These are phyloP conservation scores for Lamproptera curius DNA, from an alignment of 2,888 invertebrate genomes.

Conservation along the genomic window DNA sequence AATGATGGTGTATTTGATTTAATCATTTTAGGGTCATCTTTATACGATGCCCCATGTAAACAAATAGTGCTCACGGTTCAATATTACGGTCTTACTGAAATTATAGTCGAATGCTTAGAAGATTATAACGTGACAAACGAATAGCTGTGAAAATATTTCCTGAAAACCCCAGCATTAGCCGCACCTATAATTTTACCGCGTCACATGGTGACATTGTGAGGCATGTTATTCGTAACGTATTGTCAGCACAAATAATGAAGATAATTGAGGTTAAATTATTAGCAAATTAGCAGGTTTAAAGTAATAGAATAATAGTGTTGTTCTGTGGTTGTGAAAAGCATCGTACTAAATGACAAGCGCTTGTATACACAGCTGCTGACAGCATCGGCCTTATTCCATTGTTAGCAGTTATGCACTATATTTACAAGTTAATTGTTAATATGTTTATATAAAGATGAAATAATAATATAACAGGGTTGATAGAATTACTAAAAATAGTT, in stretches of 20 bases:
- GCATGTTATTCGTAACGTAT: slow-evolving; percentile 53
- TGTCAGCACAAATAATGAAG: slow-evolving; percentile 69
- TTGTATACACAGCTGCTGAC: slow-evolving; percentile 22
- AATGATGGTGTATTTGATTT: no score
- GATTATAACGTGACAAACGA: slow-evolving; percentile 20
- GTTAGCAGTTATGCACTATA: neutral
- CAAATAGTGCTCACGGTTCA: no score
- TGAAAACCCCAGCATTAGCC: slow-evolving; percentile 32
- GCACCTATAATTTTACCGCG: slow-evolving; percentile 66
- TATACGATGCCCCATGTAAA: no score
- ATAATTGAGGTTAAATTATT: slow-evolving; percentile 73
- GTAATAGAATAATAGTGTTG: slow-evolving; percentile 65
- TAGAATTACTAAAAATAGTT: no score
- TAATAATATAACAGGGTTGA: slow-evolving; percentile 23
- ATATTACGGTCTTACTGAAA: no score
- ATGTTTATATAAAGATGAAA: neutral
- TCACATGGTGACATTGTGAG: slow-evolving; percentile 68
- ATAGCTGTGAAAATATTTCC: slow-evolving; percentile 29
- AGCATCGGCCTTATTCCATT: slow-evolving; percentile 3
- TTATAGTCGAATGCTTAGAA: neutral
- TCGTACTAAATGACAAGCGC: slow-evolving; percentile 31
- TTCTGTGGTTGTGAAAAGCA: slow-evolving; percentile 30
- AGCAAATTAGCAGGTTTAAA: slow-evolving; percentile 70
- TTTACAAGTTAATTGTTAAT: neutral
- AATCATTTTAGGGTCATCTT: no score